Evolutionary conservation across 2,888 invertebrate species (phyloP).

Genomic region (Drosophila nr. medialis): DNA sequence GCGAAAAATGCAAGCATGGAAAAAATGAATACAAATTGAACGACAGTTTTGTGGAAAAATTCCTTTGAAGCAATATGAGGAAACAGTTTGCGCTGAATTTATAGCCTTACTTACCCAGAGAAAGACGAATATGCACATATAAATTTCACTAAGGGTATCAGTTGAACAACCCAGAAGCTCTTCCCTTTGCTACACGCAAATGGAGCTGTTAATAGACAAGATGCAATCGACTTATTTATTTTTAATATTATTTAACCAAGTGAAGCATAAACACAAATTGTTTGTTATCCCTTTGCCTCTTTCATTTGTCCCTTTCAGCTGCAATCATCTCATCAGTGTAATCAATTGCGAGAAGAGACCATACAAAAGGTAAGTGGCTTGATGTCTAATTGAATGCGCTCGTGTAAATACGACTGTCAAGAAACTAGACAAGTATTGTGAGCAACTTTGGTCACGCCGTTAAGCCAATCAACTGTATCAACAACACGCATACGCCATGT

Average conservation of each 20-base stretch:
- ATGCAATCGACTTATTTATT: neutral
- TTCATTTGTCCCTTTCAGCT: slow-evolving; percentile 3
- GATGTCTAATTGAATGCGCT: slow-evolving; percentile 55
- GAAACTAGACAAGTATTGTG: slow-evolving; percentile 71
- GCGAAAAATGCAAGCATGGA: slow-evolving; percentile 6
- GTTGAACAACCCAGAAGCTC: slow-evolving; percentile 1
- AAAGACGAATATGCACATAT: slow-evolving; percentile 1
- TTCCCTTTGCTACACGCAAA: neutral
- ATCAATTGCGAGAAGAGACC: slow-evolving; percentile 19
- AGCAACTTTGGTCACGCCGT: slow-evolving; percentile 60
- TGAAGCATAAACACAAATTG: slow-evolving; percentile 3
- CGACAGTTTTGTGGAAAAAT: slow-evolving; percentile 38
- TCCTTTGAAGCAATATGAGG: slow-evolving; percentile 21
- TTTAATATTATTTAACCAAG: slow-evolving; percentile 40
- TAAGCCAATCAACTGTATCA: slow-evolving; percentile 78
- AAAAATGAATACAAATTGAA: slow-evolving; percentile 38
- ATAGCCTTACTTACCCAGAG: neutral
- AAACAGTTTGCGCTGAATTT: slow-evolving; percentile 24
- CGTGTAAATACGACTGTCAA: slow-evolving; percentile 49
- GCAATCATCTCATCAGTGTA: slow-evolving; percentile 17
- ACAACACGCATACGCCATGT: slow-evolving; percentile 64
- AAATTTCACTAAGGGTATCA: slow-evolving; percentile 11
- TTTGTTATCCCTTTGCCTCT: slow-evolving; percentile 9
- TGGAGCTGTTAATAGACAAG: slow-evolving; percentile 1
- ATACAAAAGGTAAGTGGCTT: slow-evolving; percentile 25